Conservation (phyloP, 1,140 invertebrate species). For the Charaxes varanes region DNA sequence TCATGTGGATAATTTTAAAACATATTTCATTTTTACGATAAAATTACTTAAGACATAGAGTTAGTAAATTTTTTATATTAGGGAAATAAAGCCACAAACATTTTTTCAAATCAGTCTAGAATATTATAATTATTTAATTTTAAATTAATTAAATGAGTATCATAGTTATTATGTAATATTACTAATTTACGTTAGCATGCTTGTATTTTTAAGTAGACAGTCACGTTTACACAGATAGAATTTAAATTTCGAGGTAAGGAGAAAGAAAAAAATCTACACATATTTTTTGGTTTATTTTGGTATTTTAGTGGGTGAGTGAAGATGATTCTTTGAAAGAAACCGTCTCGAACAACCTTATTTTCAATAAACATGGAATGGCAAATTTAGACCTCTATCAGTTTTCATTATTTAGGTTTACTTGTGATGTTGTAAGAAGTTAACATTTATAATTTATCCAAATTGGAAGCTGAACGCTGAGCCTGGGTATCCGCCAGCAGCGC, state of each 20-base stretch:
- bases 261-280: conserved; percentile 12
- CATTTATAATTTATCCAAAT: conserved; percentile 73
- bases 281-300: conserved; percentile 25
- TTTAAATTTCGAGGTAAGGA: conserved; percentile 11
- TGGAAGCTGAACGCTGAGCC: conserved; percentile 79
- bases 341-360: conserved; percentile 5
- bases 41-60: too few relatives aligned
- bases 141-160: neutral
- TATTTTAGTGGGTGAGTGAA: conserved; percentile 3
- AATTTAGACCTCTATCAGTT: conserved; percentile 3
- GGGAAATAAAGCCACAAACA: too few relatives aligned
- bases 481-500: conserved; percentile 64
- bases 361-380: conserved; percentile 30
- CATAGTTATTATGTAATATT: neutral
- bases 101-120: conserved; percentile 1
- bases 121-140: too few relatives aligned
- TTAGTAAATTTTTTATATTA: too few relatives aligned
- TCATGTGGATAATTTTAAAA: too few relatives aligned
- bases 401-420: conserved; percentile 6
- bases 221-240: too few relatives aligned
- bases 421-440: neutral
- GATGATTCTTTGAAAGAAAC: conserved; percentile 1
- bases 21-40: too few relatives aligned
- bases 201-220: too few relatives aligned
- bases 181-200: too few relatives aligned